Evolutionary conservation across 2,113 vertebrate genomes (phyloP).

Genomic region (Amazona guildingii): DNA sequence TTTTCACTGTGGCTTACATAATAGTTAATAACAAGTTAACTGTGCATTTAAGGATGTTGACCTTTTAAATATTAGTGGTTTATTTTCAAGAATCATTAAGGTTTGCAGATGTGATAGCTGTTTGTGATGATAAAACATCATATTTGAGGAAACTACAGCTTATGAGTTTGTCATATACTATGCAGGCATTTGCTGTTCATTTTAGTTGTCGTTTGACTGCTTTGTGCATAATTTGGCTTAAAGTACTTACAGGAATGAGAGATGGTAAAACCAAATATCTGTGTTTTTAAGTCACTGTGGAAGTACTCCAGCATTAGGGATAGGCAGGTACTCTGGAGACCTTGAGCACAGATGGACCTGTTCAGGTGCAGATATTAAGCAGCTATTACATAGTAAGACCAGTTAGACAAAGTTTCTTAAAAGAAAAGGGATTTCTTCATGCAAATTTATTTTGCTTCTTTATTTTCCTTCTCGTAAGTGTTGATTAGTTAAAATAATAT

Average conservation of each 20-base stretch:
- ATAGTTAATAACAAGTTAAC: background rate
- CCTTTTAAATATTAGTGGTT: background rate
- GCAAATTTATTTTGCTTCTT: background rate
- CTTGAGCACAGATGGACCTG: background rate
- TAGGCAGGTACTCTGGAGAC: background rate
- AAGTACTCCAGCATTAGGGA: background rate
- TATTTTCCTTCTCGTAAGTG: background rate
- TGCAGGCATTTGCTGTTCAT: background rate
- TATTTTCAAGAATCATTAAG: background rate
- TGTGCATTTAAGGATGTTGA: background rate
- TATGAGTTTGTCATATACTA: background rate
- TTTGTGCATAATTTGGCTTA: background rate
- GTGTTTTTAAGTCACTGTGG: background rate
- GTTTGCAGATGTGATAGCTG: background rate
- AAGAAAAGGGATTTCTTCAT: background rate
- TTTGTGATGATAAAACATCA: background rate
- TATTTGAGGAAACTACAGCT: background rate
- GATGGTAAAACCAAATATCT: background rate
- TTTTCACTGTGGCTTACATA: background rate
- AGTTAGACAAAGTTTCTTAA: background rate
- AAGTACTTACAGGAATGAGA: background rate
- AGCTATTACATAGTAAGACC: background rate
- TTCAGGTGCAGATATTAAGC: background rate
- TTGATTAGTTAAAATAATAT: background rate
- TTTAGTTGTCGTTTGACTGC: background rate